Evolutionary conservation across 1,140 invertebrate species (phyloP), one percentile per base, ranked within the genome.

Genomic region (Magallana ariakensis): DNA sequence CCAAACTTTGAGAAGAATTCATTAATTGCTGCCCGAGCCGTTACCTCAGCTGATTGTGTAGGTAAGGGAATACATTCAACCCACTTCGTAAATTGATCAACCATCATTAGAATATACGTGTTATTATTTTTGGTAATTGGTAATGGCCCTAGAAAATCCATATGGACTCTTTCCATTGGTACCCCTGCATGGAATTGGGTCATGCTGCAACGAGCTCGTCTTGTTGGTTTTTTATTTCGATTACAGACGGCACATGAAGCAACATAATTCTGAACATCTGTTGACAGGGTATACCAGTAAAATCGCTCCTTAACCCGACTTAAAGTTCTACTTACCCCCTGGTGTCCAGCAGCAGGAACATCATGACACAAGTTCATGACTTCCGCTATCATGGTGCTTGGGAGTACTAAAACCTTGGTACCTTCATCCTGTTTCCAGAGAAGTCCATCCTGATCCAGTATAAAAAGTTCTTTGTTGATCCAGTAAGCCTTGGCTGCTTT

Each of bases 81-180:
- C 89, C 89, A 85, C 53, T 89, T 89, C 0, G 87, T 84, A 62
- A 89, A 88, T 55, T 89, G 87, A 70, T 89, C 87, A 3, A 89
- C 87, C 54, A 89, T 87, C 60, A 87, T 66, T 19, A 89, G 53
- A n/a, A 84, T 81, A 54, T 84, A 87, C 13, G 66, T 16, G 55
- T 89, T 89, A 56, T 80, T 75, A 11, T 81, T 16, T 16, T 53
- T 9, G 22, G 62, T 82, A 13, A 16, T n/a, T 10, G 85, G 80
- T 4, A 86, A 60, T 55, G 87, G 84, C 5, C 84, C 87, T 19
- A 88, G 0, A n/a, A 89, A 85, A 84, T 89, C 87, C 5, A 89
- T 22, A 80, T 87, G 88, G 13, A 89, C 85, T 46, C 88, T 22
- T 53, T 89, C 88, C 88, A 87, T 89, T 22, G 88, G 88, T 22